Base-by-base conservation (phyloP, 2,888 invertebrate species). In the Eucriotettix oculatus region DNA sequence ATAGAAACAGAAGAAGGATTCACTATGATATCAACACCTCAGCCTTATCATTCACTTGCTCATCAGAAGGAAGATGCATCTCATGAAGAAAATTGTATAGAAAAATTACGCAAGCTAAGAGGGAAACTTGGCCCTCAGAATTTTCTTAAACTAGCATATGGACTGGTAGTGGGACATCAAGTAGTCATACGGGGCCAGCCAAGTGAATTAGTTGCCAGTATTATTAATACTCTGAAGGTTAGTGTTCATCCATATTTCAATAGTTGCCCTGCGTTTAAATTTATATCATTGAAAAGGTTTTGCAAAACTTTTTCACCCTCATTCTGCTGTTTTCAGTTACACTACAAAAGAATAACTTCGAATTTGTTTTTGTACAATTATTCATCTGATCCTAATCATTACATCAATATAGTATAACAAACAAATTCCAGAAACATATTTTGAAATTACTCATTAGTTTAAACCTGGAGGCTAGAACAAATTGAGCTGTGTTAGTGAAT, bases 1-100 rank as follows among this genome's bases (percentile, higher is more conserved):
- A 48, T 61, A 67, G 70, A 72, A 65, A 70, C 68, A 16, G 72
- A 72, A 61, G 71, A 72, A 64, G 71, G 71, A 16, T 72, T 72
- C 61, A 70, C 71, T 29, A 67, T 73, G 56, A 68, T 72, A 5
- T 58, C 57, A 29, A 55, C 62, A 17, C 43, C 48, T 14, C 48
- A 12, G 14, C n/a, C 9, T 2, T 14, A 48, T 48, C 48, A 48
- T 60, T 69, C 78, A 16, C 69, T 70, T 58, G 69, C 68, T 12
- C 69, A 69, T 63, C 65, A 67, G 43, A 67, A 67, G 58, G 60
- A 68, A 41, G 66, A 67, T 57, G 64, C 68, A 53, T 67, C 66
- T 48, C 63, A 68, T 29, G 29, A 29, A 29, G 29, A 29, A 29
- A 29, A 29, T 14, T 48, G 48, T 48, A n/a, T 48, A 48, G 12